Conservation (phyloP, 2,888 invertebrate species). For the Galerucella pusilla region DNA sequence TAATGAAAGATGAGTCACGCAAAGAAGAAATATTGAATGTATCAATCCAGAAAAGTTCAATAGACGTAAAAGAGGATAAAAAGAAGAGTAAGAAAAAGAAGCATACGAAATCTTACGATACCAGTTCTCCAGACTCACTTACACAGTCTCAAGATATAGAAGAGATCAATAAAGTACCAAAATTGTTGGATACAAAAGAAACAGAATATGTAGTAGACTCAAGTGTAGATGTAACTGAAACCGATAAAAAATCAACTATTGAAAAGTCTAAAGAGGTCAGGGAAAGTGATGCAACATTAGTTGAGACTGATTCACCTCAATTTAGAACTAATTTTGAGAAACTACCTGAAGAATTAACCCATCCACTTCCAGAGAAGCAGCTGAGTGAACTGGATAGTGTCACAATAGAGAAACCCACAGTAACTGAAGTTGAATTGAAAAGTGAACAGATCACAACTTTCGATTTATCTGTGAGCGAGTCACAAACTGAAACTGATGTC, state of each 20-base stretch:
- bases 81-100: conserved; percentile 46
- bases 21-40: not conserved
- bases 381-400: not conserved
- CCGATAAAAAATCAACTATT: too few species aligned
- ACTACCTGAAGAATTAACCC: not conserved
- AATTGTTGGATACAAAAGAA: not conserved
- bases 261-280: not conserved
- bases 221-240: not conserved
- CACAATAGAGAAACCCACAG: not conserved
- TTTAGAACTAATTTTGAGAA: not conserved
- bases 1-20: not conserved
- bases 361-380: not conserved
- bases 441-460: not conserved
- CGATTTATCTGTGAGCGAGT: not conserved
- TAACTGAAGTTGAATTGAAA: not conserved
- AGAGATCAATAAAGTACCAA: not conserved
- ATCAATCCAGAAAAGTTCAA: not conserved
- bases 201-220: not conserved
- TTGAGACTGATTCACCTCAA: too few species aligned
- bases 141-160: not conserved
- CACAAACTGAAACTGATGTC: not conserved
- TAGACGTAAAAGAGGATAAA: conserved; percentile 30
- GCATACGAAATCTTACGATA: conserved; percentile 33
- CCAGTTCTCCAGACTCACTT: not conserved
- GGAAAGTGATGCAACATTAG: not conserved